Evolutionary conservation across 2,113 vertebrate species (phyloP), one percentile per base, ranked within the genome.

Genomic region (Cercocebus atys): DNA sequence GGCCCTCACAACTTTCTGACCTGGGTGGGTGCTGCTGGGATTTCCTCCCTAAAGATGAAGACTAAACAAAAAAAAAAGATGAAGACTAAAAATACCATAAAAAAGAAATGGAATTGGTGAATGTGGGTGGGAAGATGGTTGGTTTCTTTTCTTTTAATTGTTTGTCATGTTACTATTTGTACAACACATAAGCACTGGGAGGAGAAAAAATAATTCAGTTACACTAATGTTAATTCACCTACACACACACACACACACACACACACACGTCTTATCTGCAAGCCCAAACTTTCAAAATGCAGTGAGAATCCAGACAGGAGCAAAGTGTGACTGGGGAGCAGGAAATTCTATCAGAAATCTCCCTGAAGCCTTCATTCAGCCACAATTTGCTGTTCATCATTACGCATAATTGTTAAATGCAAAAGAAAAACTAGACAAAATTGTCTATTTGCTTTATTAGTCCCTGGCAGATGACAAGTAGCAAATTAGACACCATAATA

Each of bases 11-110:
- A 88, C 47, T 92, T 97, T 88, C 91, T 83, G 57, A 78, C 86
- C 61, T 95, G 66, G 72, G 55, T 93, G 95, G 86, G 45, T 68
- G 66, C 59, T 93, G 35, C 25, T 70, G 32, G 50, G n/a, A 96
- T 93, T 93, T 95, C 96, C 92, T 97, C 92, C 52, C 68, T 55
- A 92, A 96, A 97, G 81, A 95, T 87, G 52, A 87, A 45, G 32
- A 64, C 87, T 96, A 96, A 97, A 96, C 97, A 95, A 14, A 50
- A 50, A 50, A 14, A 50, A 93, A 96, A 97, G 78, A 95, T 87
- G 59, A 87, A 45, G 32, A 64, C 90, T 96, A 96, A 97, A 96
- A 97, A 95, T 92, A 97, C 25, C 73, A 52, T 50, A 38, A 70
- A 14, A 47, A 86, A 80, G 82, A 90, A 76, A 43, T 61, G 27